A percentile compares a stretch with the other conserved stretches of the same genome.
Evolutionary conservation across 2,888 invertebrate species (phyloP).

Genomic region (Auanema freiburgensis): DNA sequence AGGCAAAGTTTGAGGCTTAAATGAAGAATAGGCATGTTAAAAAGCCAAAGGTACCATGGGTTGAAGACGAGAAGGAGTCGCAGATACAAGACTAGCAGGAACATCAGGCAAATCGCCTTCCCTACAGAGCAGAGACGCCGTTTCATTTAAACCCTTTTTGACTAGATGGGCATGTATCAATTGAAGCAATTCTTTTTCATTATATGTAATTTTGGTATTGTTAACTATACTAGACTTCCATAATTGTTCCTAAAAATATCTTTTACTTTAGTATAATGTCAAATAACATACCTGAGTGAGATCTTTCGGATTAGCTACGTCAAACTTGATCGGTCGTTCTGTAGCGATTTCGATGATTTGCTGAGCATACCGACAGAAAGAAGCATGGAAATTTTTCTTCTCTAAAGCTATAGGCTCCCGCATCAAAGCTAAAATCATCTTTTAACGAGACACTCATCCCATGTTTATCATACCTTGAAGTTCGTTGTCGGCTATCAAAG

Average conservation of each 20-base stretch:
- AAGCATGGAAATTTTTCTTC: constrained; percentile 89
- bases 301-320: constrained; percentile 19
- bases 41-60: constrained; percentile 22
- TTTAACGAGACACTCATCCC: background rate
- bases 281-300: constrained; percentile 23
- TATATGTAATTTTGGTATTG: constrained; percentile 90
- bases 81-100: constrained; percentile 36
- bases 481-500: constrained; percentile 88
- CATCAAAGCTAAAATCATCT: constrained; percentile 77
- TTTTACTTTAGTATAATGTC: constrained; percentile 13
- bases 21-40: background rate
- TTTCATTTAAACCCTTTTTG: constrained; percentile 24
- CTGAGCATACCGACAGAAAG: constrained; percentile 90
- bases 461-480: constrained; percentile 75
- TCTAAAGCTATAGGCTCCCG: constrained; percentile 95
- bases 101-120: constrained; percentile 48
- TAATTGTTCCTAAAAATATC: constrained; percentile 44
- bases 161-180: constrained; percentile 75
- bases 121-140: constrained; percentile 30
- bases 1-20: too few relatives aligned
- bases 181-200: constrained; percentile 87
- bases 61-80: constrained; percentile 23
- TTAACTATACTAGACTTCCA: constrained; percentile 83
- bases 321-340: constrained; percentile 36
- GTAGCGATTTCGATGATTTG: constrained; percentile 77